phyloP scores from a whole-genome alignment of 2,888 invertebrate species.

The Drosophila meridionalis region DNA sequence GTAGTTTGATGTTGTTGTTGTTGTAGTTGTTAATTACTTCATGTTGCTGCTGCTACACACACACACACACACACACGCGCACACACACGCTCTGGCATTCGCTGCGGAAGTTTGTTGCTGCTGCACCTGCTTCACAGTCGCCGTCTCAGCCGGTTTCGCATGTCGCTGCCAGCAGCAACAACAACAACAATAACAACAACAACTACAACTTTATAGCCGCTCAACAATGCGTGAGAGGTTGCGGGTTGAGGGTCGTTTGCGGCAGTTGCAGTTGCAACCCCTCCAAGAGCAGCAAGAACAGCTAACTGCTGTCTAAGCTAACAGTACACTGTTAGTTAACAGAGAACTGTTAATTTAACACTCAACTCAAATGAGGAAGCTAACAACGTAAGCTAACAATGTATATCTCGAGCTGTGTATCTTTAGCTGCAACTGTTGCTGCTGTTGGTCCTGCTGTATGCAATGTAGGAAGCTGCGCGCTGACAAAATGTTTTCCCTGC shows the following conservation, averaged over 20 bases:
- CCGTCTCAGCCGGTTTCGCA: conserved; percentile 70
- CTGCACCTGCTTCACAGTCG: conserved; percentile 71
- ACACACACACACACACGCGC: conserved; percentile 44
- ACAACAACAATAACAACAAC: conserved; percentile 33
- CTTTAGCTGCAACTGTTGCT: conserved; percentile 34
- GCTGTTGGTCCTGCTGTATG: conserved; percentile 43
- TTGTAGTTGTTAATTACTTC: conserved; percentile 79
- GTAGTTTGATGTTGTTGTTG: conserved; percentile 54
- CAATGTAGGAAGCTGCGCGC: conserved; percentile 57
- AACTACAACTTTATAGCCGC: conserved; percentile 74
- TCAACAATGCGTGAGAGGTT: conserved; percentile 61
- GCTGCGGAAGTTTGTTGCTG: conserved; percentile 73
- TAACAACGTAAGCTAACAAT: conserved; percentile 7
- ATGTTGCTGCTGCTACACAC: conserved; percentile 66
- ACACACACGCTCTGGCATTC: conserved; percentile 39
- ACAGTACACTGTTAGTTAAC: conserved; percentile 18
- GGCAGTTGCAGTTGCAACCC: conserved; percentile 61
- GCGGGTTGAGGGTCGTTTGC: conserved; percentile 31
- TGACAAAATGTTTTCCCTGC: conserved; percentile 65
- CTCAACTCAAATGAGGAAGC: conserved; percentile 63
- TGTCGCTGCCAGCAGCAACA: conserved; percentile 50
- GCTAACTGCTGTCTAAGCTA: conserved; percentile 42
- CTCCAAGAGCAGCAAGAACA: conserved; percentile 25
- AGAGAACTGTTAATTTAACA: conserved; percentile 15
- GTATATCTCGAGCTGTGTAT: conserved; percentile 10